Evolutionary conservation across 2,113 vertebrate genomes (phyloP).

Genomic region (Gallinago undulata): DNA sequence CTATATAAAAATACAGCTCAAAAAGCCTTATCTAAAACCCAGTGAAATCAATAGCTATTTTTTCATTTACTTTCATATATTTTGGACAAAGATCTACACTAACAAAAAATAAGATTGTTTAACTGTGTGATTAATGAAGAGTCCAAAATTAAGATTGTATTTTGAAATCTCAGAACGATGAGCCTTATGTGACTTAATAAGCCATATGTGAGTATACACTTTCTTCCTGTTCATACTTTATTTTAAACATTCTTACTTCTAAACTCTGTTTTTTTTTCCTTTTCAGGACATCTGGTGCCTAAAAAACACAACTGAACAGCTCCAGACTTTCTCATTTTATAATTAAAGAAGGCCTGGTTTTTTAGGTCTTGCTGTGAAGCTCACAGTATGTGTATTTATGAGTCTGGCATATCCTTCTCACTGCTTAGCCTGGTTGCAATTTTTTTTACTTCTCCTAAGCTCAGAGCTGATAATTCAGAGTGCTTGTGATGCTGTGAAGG

Average conservation of each 20-base stretch:
- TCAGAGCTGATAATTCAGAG: slow-evolving; percentile 24
- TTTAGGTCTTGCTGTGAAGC: slow-evolving; percentile 56
- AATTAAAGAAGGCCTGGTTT: slow-evolving; percentile 44
- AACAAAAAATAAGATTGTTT: not conserved
- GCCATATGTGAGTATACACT: not conserved
- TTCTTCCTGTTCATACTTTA: not conserved
- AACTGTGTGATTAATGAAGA: not conserved
- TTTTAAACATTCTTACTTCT: slow-evolving; percentile 15
- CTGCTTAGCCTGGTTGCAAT: not conserved
- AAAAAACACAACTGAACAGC: slow-evolving; percentile 34
- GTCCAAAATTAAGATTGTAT: not conserved
- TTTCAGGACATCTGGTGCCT: slow-evolving; percentile 42
- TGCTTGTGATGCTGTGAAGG: slow-evolving; percentile 44
- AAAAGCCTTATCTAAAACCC: not conserved
- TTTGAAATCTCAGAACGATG: not conserved
- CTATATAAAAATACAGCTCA: not conserved
- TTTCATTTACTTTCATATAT: not conserved
- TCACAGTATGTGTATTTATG: slow-evolving; percentile 54
- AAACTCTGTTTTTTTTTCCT: not conserved
- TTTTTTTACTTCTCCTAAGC: slow-evolving; percentile 23
- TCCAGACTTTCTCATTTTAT: slow-evolving; percentile 51
- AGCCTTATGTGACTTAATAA: not conserved
- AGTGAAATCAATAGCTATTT: not conserved
- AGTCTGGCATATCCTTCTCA: slow-evolving; percentile 26
- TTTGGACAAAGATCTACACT: not conserved